Evolutionary conservation across 2,797 vertebrate species (phyloP).

Genomic region (Hemitrygon akajei): DNA sequence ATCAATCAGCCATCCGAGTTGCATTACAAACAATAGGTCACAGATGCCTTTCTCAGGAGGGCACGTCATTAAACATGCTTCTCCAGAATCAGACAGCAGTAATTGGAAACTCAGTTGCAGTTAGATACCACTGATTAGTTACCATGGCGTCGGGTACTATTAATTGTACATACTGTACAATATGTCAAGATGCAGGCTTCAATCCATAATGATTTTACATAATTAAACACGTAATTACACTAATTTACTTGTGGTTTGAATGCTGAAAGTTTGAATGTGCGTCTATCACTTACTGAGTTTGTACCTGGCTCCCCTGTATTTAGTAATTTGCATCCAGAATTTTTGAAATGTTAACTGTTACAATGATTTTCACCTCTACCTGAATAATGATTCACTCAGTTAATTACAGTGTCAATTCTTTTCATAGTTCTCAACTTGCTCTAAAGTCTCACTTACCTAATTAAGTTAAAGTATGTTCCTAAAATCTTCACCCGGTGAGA

Average conservation of each 20-base stretch:
- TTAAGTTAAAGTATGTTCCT: background rate
- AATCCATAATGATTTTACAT: background rate
- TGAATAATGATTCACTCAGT: background rate
- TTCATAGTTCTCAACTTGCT: background rate
- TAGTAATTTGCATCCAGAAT: slow-evolving; percentile 11
- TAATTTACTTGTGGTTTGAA: background rate
- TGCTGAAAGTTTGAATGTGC: background rate
- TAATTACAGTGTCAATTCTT: background rate
- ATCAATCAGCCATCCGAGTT: slow-evolving; percentile 8
- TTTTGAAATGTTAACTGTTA: slow-evolving; percentile 15
- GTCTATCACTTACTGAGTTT: background rate
- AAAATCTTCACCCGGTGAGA: background rate
- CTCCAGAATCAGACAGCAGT: slow-evolving; percentile 15
- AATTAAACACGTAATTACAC: slow-evolving; percentile 19
- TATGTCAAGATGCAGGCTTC: slow-evolving; percentile 13
- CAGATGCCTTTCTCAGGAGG: slow-evolving; percentile 26
- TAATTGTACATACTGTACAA: background rate
- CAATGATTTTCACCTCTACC: background rate
- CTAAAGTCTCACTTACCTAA: background rate
- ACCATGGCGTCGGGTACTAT: background rate
- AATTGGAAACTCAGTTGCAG: slow-evolving; percentile 32
- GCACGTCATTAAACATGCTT: slow-evolving; percentile 31
- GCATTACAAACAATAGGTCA: slow-evolving; percentile 33
- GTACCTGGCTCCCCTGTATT: background rate
- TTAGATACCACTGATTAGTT: background rate